Evolutionary conservation across 1,140 invertebrate species (phyloP), one percentile per base, ranked within the genome.

Genomic region (Drosophila erecta): DNA sequence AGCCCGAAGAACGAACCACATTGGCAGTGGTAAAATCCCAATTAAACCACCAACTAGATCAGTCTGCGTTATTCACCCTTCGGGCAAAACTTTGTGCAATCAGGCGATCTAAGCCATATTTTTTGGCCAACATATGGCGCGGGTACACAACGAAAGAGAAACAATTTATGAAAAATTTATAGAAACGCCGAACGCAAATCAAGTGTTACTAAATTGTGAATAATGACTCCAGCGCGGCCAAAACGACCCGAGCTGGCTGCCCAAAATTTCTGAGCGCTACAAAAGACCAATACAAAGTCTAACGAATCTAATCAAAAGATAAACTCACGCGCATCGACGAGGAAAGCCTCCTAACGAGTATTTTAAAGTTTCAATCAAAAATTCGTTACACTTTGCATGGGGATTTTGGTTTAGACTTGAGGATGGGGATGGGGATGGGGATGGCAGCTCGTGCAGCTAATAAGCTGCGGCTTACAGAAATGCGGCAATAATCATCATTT

Each of bases 231-330:
- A 84, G 77, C 69, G 57, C 47, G 40, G 62, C 27, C 44, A 55
- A 49, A 73, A 51, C 59, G 43, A 49, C 53, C 41, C 41, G 17
- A 20, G 12, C 64, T 35, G 41, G 41, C 50, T 77, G 81, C 43
- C 81, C 81, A 84, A 80, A 85, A 77, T 84, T 77, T 76, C 43
- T 44, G 67, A 57, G 35, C 35, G 51, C 65, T 87, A 87, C 83
- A 83, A 84, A 87, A 84, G 71, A 55, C 81, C 81, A 85, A 85
- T 85, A 77, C 66, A 85, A 84, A 89, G 61, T 89, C 84, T 89
- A 89, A 89, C 84, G 84, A 89, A 89, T 89, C 84, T 89, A 89
- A 89, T 89, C 84, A 89, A 89, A 89, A 89, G 84, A 89, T 89
- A 89, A 89, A 89, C 84, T 80, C 79, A 89, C 76, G 76, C 83